These are phyloP conservation scores for Tholera decimalis DNA, from an alignment of 2,888 invertebrate genomes.

Conservation along the genomic window DNA sequence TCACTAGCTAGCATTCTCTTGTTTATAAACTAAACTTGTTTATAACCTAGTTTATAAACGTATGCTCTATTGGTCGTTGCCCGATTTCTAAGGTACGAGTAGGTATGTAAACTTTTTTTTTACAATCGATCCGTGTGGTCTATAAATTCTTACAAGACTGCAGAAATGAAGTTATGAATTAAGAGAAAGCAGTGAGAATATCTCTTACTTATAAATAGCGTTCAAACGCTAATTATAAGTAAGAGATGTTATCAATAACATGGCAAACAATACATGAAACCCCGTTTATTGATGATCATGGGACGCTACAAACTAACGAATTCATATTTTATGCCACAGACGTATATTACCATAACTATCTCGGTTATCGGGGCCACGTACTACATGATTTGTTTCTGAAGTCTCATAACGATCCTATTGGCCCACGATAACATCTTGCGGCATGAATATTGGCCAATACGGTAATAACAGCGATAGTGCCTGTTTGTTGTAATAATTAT, in stretches of 20 bases:
- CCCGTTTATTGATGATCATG: conserved; percentile 33
- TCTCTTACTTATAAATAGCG: not conserved
- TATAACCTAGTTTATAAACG: no score
- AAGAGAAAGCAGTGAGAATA: not conserved
- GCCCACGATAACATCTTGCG: conserved; percentile 76
- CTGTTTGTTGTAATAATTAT: conserved; percentile 72
- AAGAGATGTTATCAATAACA: no score
- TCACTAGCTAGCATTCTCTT: no score
- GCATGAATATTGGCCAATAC: conserved; percentile 79
- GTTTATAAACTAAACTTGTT: no score
- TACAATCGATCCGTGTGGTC: no score
- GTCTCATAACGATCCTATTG: conserved; percentile 75
- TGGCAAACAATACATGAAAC: conserved; percentile 32
- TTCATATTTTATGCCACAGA: conserved; percentile 58
- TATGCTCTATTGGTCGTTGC: no score
- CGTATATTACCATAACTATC: conserved; percentile 73
- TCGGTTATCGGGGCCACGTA: conserved; percentile 77
- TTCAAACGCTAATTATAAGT: no score
- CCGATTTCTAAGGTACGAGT: no score
- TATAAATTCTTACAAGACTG: no score
- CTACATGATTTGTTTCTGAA: conserved; percentile 77
- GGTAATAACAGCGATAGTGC: conserved; percentile 69
- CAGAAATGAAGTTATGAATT: no score
- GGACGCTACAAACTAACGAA: conserved; percentile 45
- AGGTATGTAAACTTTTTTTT: no score